Conservation (phyloP, 2,888 invertebrate genomes). For the Metellina segmentata region DNA sequence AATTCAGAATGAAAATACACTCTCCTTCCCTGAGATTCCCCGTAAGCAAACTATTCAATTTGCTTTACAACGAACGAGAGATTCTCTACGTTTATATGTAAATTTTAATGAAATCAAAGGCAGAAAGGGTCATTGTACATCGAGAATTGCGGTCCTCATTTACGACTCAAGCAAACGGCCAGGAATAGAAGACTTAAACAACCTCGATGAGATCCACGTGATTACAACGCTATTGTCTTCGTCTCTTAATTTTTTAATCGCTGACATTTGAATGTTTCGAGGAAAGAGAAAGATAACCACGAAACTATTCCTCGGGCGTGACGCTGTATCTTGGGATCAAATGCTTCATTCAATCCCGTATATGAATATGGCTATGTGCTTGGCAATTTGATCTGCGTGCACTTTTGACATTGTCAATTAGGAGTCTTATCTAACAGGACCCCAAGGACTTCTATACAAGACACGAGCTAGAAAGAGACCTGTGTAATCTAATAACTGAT, state of each 20-base stretch:
- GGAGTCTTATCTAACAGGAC: not conserved
- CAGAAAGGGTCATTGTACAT: conserved; percentile 40
- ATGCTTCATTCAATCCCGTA: not conserved
- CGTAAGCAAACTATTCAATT: not conserved
- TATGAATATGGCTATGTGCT: conserved; percentile 3
- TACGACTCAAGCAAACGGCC: conserved; percentile 11
- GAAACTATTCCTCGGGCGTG: not conserved
- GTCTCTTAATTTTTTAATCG: conserved; percentile 61
- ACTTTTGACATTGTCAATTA: not conserved
- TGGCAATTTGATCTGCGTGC: not conserved
- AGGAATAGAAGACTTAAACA: conserved; percentile 17
- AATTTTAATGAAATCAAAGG: not conserved
- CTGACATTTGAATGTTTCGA: conserved; percentile 10
- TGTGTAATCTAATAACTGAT: not conserved
- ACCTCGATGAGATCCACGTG: conserved; percentile 25
- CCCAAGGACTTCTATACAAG: not conserved
- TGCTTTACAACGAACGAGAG: not conserved
- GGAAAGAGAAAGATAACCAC: not conserved
- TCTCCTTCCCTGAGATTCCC: no score
- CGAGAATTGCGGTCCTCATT: conserved; percentile 1
- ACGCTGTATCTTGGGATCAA: not conserved
- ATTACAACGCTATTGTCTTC: conserved; percentile 33
- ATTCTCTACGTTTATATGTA: not conserved
- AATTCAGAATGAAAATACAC: no score
- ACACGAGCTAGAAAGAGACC: not conserved